These are phyloP conservation scores for Cosmopolites sordidus DNA, from an alignment of 2,888 invertebrate genomes.

Conservation along the genomic window DNA sequence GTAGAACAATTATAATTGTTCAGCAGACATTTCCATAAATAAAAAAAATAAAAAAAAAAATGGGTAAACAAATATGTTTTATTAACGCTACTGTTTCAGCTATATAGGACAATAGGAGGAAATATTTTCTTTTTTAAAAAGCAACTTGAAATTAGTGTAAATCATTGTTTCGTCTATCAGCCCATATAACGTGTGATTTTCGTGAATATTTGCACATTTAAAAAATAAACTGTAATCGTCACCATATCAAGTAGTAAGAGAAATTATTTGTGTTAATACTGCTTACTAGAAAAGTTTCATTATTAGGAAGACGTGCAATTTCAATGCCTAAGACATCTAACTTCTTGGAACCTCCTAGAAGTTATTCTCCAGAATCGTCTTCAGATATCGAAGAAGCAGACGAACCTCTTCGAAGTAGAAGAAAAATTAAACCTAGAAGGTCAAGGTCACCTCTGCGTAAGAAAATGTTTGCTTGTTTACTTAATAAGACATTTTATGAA, in stretches of 20 bases:
- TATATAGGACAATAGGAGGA: too few species aligned
- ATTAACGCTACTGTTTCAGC: too few species aligned
- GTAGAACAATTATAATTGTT: too few species aligned
- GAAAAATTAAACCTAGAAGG: constrained; percentile 27
- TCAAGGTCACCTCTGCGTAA: constrained; percentile 32
- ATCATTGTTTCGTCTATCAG: background rate
- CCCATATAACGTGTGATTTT: background rate
- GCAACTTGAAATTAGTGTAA: constrained; percentile 1
- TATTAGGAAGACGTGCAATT: constrained; percentile 17
- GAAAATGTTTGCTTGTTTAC: background rate
- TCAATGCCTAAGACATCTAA: constrained; percentile 24
- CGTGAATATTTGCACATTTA: background rate
- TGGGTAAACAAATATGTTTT: too few species aligned
- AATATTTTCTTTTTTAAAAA: too few species aligned
- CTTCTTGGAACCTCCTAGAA: constrained; percentile 40
- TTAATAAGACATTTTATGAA: background rate
- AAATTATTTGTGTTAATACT: too few species aligned
- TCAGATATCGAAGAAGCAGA: constrained; percentile 30
- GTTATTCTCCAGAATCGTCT: constrained; percentile 37
- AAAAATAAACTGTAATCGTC: background rate
- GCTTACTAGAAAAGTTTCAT: too few species aligned
- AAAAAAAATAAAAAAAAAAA: too few species aligned
- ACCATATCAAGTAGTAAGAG: background rate
- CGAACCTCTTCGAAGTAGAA: constrained; percentile 24
- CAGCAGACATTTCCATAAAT: too few species aligned